These are phyloP conservation scores for Brachyopa scutellaris DNA, from an alignment of 2,888 invertebrate genomes.

Conservation along the genomic window DNA sequence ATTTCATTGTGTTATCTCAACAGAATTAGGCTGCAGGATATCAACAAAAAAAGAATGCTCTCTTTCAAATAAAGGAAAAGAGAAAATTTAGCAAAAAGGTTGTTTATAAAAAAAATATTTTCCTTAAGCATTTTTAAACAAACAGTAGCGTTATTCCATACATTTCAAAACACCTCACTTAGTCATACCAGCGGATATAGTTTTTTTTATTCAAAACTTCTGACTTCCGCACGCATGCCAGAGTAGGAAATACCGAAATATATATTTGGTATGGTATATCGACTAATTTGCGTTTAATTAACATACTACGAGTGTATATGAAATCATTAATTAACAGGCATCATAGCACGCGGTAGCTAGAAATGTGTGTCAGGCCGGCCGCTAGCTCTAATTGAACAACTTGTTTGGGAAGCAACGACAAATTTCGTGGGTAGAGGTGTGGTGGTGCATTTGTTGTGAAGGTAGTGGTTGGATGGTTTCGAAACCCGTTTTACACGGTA, in stretches of 20 bases:
- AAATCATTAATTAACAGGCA: constrained; percentile 22
- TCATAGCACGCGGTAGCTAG: background rate
- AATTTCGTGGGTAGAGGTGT: background rate
- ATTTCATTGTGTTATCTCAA: too few relatives aligned
- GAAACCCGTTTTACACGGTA: background rate
- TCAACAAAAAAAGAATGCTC: too few relatives aligned
- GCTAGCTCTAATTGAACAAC: constrained; percentile 3
- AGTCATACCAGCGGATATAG: background rate
- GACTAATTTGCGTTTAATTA: constrained; percentile 6
- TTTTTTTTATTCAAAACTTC: background rate
- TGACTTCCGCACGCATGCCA: constrained; percentile 3
- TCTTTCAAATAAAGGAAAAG: too few relatives aligned
- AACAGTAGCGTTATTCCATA: too few relatives aligned
- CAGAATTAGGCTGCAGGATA: too few relatives aligned
- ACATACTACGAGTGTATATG: background rate
- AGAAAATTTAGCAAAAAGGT: too few relatives aligned
- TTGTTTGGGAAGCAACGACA: background rate
- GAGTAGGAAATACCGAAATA: constrained; percentile 34
- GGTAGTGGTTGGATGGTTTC: too few relatives aligned
- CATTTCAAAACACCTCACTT: too few relatives aligned
- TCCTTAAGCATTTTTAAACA: too few relatives aligned
- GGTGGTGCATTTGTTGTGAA: background rate
- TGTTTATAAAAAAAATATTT: too few relatives aligned
- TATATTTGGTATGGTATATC: too few relatives aligned
- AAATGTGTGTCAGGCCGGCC: constrained; percentile 10